Conservation (phyloP, 1,140 invertebrate species). For the Tetragnatha versicolor region DNA sequence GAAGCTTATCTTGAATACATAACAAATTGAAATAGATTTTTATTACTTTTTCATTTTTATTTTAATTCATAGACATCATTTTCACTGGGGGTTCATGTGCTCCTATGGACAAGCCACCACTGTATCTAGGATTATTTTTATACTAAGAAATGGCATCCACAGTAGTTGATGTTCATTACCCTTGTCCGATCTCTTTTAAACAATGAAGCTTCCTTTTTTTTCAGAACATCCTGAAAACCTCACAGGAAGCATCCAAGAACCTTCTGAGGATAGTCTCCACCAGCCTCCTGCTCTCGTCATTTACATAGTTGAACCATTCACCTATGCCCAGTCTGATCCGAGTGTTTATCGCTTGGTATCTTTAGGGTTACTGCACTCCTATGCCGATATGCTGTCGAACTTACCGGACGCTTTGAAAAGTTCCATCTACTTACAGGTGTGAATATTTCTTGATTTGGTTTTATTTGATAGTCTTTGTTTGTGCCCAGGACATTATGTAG, state of each 20-base stretch:
- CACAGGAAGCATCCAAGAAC: not conserved
- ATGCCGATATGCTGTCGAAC: constrained; percentile 75
- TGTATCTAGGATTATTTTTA: too few relatives aligned
- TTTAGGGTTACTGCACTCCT: constrained; percentile 80
- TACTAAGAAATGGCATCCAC: too few relatives aligned
- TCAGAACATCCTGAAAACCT: not conserved
- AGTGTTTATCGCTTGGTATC: constrained; percentile 77
- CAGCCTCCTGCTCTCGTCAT: constrained; percentile 81
- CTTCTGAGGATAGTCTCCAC: constrained; percentile 65
- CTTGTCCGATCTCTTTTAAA: too few relatives aligned
- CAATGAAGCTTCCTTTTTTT: not conserved
- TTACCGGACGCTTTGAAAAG: constrained; percentile 81
- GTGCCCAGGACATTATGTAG: too few relatives aligned
- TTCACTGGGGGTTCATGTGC: too few relatives aligned
- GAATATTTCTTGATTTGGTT: not conserved
- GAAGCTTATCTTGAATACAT: too few relatives aligned
- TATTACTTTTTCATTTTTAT: too few relatives aligned
- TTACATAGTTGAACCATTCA: constrained; percentile 95
- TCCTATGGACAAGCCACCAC: too few relatives aligned
- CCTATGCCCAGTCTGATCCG: constrained; percentile 69
- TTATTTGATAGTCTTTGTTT: not conserved
- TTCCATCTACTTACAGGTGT: constrained; percentile 80
- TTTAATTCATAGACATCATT: too few relatives aligned
- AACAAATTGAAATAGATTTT: too few relatives aligned
- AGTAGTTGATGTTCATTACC: too few relatives aligned